Base-by-base conservation (phyloP, 2,113 vertebrate genomes). In the Ictalurus punctatus region DNA sequence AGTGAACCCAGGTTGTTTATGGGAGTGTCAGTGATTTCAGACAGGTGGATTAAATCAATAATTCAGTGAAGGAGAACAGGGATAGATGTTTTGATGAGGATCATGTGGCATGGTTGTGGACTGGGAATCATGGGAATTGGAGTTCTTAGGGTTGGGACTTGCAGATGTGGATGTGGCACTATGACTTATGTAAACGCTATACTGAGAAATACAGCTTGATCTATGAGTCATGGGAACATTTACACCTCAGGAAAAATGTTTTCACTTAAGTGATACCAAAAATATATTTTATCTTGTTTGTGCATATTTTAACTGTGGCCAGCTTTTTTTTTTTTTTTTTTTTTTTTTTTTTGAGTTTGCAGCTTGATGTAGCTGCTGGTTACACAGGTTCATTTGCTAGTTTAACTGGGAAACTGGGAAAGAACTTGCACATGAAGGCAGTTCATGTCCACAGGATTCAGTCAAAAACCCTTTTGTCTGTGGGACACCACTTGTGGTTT, bases 391-490 rank as follows among this genome's bases (percentile, higher is more conserved):
- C 44, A 19, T 61, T 63, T 82, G 78, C 65, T 52, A 61, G 78
- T 56, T 63, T 56, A 27, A 48, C 8, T 52, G 48, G 48, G 9
- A 89, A 67, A 19, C 34, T 40, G 2, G 52, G 78, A 30, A 81
- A 30, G 52, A 81, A 56, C 56, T 56, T 27, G 25, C 79, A 37
- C 59, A 59, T 16, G 12, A 67, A 30, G 61, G 30, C 83, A 40
- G 44, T 52, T 56, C 44, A 74, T 81, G 79, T 86, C 83, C 56
- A 44, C 27, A 87, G 73, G 81, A 89, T 69, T 73, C 37, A 44
- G 30, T 83, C 85, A 89, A 88, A 91, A 73, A 71, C 85, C 58
- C 69, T 59, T 87, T 91, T 92, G 91, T 92, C 73, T 84, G 63
- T 37, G 34, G 71, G 44, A 54, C 65, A 84, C 86, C n/a, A 78